Percentiles rank a stretch among this genome's conserved stretches.
These are phyloP conservation scores for Poecilus cupreus DNA, from an alignment of 2,888 invertebrate species.

Conservation along the genomic window DNA sequence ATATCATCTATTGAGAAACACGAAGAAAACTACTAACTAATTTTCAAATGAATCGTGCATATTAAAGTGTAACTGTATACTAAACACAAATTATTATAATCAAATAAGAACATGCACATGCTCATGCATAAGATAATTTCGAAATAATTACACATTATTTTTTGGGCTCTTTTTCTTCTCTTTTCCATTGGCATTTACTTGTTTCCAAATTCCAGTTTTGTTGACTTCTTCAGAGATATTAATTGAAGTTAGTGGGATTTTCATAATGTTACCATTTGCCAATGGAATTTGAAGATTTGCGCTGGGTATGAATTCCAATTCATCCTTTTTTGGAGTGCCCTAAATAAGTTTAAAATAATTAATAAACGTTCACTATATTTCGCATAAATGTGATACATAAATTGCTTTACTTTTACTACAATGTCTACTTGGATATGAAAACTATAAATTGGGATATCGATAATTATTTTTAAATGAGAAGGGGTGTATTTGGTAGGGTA, in stretches of 20 bases:
- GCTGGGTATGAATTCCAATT: slow-evolving; percentile 68
- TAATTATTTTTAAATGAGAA: background rate
- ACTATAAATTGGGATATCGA: background rate
- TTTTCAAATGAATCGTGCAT: background rate
- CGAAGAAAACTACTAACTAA: background rate
- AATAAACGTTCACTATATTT: background rate
- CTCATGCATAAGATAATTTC: background rate
- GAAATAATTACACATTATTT: slow-evolving; percentile 65
- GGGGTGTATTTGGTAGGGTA: background rate
- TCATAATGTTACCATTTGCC: slow-evolving; percentile 92
- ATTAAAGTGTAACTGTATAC: too few species aligned
- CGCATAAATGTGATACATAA: background rate
- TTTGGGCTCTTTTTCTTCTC: slow-evolving; percentile 69
- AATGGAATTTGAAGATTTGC: slow-evolving; percentile 87
- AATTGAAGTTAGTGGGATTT: slow-evolving; percentile 88
- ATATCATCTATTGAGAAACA: background rate
- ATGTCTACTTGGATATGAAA: background rate
- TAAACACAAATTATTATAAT: too few species aligned
- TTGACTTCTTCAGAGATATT: slow-evolving; percentile 96
- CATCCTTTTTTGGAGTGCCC: slow-evolving; percentile 67
- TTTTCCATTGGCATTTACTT: slow-evolving; percentile 83
- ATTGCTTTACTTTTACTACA: too few species aligned
- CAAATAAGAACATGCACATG: background rate
- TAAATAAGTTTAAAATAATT: slow-evolving; percentile 38
- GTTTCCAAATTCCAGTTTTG: slow-evolving; percentile 95